Conservation (phyloP, 1,140 invertebrate genomes). For the Chironomus striatipennis region DNA sequence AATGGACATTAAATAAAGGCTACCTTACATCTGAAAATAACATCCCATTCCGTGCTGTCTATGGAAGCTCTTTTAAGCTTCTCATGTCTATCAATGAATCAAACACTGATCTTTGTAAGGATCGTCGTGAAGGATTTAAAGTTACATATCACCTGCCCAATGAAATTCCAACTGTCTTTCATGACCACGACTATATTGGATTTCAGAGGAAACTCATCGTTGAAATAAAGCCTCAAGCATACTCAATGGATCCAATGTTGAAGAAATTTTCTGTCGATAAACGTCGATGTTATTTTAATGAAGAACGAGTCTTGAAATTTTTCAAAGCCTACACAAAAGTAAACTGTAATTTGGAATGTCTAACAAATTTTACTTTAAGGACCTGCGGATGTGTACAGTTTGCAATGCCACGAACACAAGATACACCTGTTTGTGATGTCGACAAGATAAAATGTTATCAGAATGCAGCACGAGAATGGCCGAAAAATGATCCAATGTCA, state of each 20-base stretch:
- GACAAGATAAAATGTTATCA: neutral
- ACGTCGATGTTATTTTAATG: slow-evolving; percentile 40
- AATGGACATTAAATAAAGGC: too few relatives aligned
- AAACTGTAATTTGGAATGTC: slow-evolving; percentile 61
- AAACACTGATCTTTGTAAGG: neutral
- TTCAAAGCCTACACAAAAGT: slow-evolving; percentile 58
- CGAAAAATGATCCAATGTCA: neutral
- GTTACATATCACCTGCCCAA: neutral
- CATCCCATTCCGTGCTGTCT: too few relatives aligned
- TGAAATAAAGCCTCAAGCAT: neutral
- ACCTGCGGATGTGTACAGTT: slow-evolving; percentile 52
- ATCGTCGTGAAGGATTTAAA: neutral
- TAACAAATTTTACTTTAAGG: slow-evolving; percentile 55
- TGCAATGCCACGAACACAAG: slow-evolving; percentile 47
- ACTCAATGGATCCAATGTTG: neutral
- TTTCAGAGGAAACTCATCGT: neutral
- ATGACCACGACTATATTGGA: neutral
- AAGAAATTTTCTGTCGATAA: neutral
- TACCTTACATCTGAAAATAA: too few relatives aligned
- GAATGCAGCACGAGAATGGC: neutral
- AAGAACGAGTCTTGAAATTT: slow-evolving; percentile 46
- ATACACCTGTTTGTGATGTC: neutral
- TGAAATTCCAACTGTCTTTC: neutral
- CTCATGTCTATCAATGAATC: neutral
- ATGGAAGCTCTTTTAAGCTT: neutral